Conservation (phyloP, 2,797 vertebrate genomes). For the Galagoides demidoff region DNA sequence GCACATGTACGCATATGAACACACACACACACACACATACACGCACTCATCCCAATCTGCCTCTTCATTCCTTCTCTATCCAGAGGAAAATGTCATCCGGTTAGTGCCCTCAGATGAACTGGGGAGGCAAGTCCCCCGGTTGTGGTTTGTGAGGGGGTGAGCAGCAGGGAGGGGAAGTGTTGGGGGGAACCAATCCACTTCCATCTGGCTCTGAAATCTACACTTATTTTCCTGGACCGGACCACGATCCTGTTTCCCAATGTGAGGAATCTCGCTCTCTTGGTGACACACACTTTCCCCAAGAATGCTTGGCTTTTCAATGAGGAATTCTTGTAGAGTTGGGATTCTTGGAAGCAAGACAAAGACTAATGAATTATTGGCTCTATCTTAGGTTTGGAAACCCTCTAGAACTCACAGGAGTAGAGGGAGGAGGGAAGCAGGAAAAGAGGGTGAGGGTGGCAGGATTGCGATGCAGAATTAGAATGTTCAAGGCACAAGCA, state of each 20-base stretch:
- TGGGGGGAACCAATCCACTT: conserved; percentile 42
- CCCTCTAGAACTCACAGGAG: conserved; percentile 30
- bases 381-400: conserved; percentile 57
- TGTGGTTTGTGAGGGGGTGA: conserved; percentile 62
- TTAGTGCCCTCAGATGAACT: conserved; percentile 74
- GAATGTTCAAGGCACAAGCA: background rate
- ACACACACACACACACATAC: too few relatives aligned
- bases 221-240: conserved; percentile 79
- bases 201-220: conserved; percentile 69
- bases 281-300: conserved; percentile 83
- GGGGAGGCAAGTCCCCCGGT: conserved; percentile 30
- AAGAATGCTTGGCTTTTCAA: conserved; percentile 82
- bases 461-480: background rate
- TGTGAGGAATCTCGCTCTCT: conserved; percentile 57
- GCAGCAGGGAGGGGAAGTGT: background rate
- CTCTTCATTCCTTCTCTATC: background rate
- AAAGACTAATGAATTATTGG: conserved; percentile 69
- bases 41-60: background rate
- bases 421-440: background rate
- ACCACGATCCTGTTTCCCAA: conserved; percentile 68
- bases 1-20: background rate
- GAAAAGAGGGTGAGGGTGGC: background rate
- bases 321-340: conserved; percentile 83
- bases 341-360: conserved; percentile 83
- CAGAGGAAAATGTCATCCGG: conserved; percentile 32